Base-by-base conservation (phyloP, 35 echinoderm and acorn worm species). In the Hemicentrotus pulcherrimus region DNA sequence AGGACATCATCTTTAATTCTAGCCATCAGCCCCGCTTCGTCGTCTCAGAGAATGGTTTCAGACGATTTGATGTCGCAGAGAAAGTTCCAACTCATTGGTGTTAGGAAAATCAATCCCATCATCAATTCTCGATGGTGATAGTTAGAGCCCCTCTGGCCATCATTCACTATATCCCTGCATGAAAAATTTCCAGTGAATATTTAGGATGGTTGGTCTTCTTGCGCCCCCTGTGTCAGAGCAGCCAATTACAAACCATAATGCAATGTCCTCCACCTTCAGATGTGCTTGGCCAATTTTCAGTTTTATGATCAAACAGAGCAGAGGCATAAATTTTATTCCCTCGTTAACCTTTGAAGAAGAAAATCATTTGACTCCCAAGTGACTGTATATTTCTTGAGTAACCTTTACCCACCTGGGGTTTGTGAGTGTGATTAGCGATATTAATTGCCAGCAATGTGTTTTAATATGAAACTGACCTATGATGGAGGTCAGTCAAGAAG, bases 1-100 rank as follows among this genome's bases (percentile, higher is more conserved):
- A 78, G 65, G 65, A 78, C 65, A 78, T 78, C 65, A 78, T 78
- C 65, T 78, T 78, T 78, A 78, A 78, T 78, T 78, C 65, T 78
- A 22, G 65, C 65, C 65, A 78, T 78, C 65, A 28, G 28, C 1
- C 65, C 24, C 22, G 65, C 65, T 78, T 59, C 52, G 11, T 28
- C 28, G 65, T 78, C 65, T n/a, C 65, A 28, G 65, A 78, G 65
- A 78, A 28, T 8, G 28, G 65, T 28, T 18, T 78, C 65, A n/a
- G 65, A 78, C 65, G 65, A n/a, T 78, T 78, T n/a, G 22, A 78
- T 78, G 65, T 78, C 65, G 4, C 65, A n/a, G 65, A n/a, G 65
- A 41, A 41, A 78, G 65, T 78, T 78, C 65, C 65, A 78, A 28
- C 65, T 78, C 65, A 78, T 78, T 78, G 65, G 65, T 78, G 65